Evolutionary conservation across 2,888 invertebrate species (phyloP), one percentile per base, ranked within the genome.

Genomic region (Plutella xylostella): DNA sequence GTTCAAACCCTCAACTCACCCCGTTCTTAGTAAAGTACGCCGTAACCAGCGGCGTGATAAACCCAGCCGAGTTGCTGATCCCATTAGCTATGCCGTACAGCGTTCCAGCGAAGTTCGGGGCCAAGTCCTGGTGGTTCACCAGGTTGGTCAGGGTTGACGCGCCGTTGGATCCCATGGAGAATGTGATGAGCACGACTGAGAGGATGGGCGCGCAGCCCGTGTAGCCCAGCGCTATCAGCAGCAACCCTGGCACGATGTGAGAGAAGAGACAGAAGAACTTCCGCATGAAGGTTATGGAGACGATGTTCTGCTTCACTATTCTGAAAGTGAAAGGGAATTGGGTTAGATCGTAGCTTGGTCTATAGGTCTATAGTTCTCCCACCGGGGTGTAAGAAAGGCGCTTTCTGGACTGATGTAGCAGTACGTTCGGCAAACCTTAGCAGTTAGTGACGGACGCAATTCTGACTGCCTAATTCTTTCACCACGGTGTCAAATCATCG

Each of bases 61-160:
- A 89, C 1, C 91, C 92, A 17, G 91, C 88, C 0, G 88, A 87
- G 41, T 89, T 88, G 15, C 91, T 92, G 17, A 92, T 72, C 42
- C 90, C 90, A 55, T 92, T 92, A 34, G 91, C 90, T 1, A 92
- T 89, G 0, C 92, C 92, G 50, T 92, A 92, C 22, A 92, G 59
- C 0, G 90, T 89, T 1, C 91, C 92, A 0, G 92, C 92, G 60
- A 85, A 92, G 67, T 92, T 92, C 0, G 92, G 92, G 0, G 92
- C 90, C 49, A 92, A 69, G 67, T 92, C 92, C 62, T 92, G 92
- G 31, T 90, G 83, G 55, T 88, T 88, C 51, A 87, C 87, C 51
- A 88, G 65, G 60, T 88, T 88, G 2, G 88, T 86, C 12, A 87
- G 68, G 0, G 88, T 87, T 1, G 88, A 87, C 1, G 88, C 87